Base-by-base conservation (phyloP, 2,888 invertebrate species). In the Drosophila anceps region DNA sequence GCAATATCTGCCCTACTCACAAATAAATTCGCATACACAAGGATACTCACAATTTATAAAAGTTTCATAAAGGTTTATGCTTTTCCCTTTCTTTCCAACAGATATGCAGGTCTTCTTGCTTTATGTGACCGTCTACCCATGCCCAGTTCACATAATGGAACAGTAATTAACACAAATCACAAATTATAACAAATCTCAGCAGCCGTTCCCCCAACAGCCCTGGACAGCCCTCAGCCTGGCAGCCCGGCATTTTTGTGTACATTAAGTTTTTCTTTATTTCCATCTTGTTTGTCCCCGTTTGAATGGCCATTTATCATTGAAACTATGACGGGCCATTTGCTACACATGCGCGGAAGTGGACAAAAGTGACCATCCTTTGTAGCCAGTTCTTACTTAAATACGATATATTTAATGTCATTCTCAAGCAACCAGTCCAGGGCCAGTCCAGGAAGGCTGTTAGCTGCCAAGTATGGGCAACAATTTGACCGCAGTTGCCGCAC, bases 401-500 rank as follows among this genome's bases (percentile, higher is more conserved):
- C 48, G 69, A 81, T 81, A 82, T 63, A 58, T 76, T 80, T 82
- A 80, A 79, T 82, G 84, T 84, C 84, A 84, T 76, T 82, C 80
- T 80, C 69, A 79, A 68, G 68, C 70, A 77, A 77, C 78, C 77
- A 77, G 73, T 73, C 67, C 51, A 39, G 27, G 54, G 39, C 44
- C 43, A 41, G 69, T 5, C 75, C 57, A 43, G 31, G 72, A 73
- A 62, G 59, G 61, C 63, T 73, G 76, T 1, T 27, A 27, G 51
- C 39, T 50, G 51, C 44, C 51, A 69, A 85, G 79, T 79, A 83
- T 84, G 69, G 73, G 84, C 84, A 84, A 84, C 86, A 85, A 83
- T 84, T 84, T 84, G 84, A 84, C 84, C 84, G 87, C 84, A 84
- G 84, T 84, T 87, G 87, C 87, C 87, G 84, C 84, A 87, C 82